These are phyloP conservation scores for Blera fallax DNA, from an alignment of 2,888 invertebrate species.

Conservation along the genomic window DNA sequence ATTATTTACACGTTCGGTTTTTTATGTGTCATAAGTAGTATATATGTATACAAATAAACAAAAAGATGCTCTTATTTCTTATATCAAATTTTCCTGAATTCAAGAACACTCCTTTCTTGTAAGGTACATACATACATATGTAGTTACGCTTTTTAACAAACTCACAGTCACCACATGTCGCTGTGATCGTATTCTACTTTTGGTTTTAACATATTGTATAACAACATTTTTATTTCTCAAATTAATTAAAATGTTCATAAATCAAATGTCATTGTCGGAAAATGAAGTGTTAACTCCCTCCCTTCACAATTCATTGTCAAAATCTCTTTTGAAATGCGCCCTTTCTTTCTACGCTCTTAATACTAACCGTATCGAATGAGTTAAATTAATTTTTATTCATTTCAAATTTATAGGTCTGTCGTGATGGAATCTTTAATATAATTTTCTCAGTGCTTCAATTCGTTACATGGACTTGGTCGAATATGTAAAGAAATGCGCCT, in stretches of 20 bases:
- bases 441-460: background rate
- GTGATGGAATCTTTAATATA: background rate
- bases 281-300: background rate
- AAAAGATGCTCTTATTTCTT: too few relatives aligned
- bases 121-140: too few relatives aligned
- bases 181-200: background rate
- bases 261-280: conserved; percentile 11
- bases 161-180: background rate
- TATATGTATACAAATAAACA: too few relatives aligned
- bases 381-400: conserved; percentile 6
- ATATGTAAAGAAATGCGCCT: background rate
- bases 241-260: conserved; percentile 38
- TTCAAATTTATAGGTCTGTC: background rate
- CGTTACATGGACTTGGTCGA: background rate
- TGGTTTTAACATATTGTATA: background rate
- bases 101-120: too few relatives aligned
- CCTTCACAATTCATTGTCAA: background rate
- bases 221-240: background rate
- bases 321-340: background rate
- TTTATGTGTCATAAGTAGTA: too few relatives aligned
- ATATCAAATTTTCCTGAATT: too few relatives aligned
- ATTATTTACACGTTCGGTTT: too few relatives aligned
- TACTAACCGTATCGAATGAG: conserved; percentile 17
- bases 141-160: background rate
- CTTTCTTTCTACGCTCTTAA: background rate